Conservation (phyloP, 2,113 vertebrate species). For the Ictalurus punctatus region DNA sequence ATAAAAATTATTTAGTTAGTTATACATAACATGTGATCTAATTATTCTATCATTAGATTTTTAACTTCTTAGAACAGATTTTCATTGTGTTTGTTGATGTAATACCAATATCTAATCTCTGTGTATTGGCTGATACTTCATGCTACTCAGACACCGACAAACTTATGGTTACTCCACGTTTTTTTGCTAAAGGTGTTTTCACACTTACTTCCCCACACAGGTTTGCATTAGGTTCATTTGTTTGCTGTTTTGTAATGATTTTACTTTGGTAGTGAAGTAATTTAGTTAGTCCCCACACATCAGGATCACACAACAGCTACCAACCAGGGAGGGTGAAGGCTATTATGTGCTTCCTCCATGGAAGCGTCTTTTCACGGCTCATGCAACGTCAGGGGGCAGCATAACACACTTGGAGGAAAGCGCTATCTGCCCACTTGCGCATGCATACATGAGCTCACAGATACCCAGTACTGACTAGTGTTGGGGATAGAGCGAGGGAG, state of each 20-base stretch:
- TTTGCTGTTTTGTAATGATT: background rate
- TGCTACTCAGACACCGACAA: background rate
- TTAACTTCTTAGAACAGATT: background rate
- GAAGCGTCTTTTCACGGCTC: background rate
- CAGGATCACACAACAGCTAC: background rate
- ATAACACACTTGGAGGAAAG: background rate
- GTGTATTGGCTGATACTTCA: background rate
- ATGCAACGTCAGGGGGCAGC: background rate
- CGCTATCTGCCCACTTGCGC: too few species aligned
- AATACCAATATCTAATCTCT: background rate
- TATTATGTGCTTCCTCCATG: background rate
- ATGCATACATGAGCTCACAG: background rate
- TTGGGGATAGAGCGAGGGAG: background rate
- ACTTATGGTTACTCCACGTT: background rate
- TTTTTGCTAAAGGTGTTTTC: background rate
- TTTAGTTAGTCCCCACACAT: too few species aligned
- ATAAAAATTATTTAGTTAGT: background rate
- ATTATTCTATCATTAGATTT: background rate
- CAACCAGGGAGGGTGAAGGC: background rate
- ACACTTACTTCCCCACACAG: background rate
- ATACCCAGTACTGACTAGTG: background rate
- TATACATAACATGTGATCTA: background rate
- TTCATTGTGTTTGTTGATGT: background rate
- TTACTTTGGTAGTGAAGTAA: too few species aligned
- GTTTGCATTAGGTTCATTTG: background rate